These are phyloP conservation scores for Diabrotica virgifera DNA, from an alignment of 1,140 invertebrate genomes.

Conservation along the genomic window DNA sequence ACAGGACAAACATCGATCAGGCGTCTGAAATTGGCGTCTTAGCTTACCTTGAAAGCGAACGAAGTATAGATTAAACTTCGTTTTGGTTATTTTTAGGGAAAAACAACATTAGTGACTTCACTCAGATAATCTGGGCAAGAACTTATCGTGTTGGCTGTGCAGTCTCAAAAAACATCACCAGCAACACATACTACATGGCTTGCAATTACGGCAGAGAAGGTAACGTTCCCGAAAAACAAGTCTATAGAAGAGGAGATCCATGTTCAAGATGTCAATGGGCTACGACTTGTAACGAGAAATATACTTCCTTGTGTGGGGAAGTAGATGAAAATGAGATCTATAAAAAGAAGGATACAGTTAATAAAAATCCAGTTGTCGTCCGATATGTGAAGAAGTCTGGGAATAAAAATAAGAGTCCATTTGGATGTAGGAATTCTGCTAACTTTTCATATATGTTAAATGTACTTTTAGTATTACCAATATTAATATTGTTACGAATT, in stretches of 20 bases:
- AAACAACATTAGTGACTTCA: slow-evolving; percentile 17
- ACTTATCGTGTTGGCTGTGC: slow-evolving; percentile 25
- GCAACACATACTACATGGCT: not conserved
- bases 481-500: too few relatives aligned
- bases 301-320: slow-evolving; percentile 15
- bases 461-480: too few relatives aligned
- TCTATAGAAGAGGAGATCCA: slow-evolving; percentile 14
- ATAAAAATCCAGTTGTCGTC: too few relatives aligned
- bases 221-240: slow-evolving; percentile 17
- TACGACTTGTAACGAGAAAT: slow-evolving; percentile 8
- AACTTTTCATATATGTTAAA: too few relatives aligned
- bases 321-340: slow-evolving; percentile 2
- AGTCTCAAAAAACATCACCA: not conserved
- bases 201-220: slow-evolving; percentile 27
- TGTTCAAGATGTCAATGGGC: not conserved
- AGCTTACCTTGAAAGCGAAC: too few relatives aligned
- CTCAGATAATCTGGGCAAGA: slow-evolving; percentile 25
- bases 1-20: too few relatives aligned
- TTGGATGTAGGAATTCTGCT: too few relatives aligned
- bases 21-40: too few relatives aligned
- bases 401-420: too few relatives aligned
- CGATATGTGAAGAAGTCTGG: too few relatives aligned
- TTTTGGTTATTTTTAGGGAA: not conserved
- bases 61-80: too few relatives aligned
- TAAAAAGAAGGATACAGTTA: not conserved